Evolutionary conservation across 2,888 invertebrate species (phyloP).

Genomic region (Heliconius cydno): DNA sequence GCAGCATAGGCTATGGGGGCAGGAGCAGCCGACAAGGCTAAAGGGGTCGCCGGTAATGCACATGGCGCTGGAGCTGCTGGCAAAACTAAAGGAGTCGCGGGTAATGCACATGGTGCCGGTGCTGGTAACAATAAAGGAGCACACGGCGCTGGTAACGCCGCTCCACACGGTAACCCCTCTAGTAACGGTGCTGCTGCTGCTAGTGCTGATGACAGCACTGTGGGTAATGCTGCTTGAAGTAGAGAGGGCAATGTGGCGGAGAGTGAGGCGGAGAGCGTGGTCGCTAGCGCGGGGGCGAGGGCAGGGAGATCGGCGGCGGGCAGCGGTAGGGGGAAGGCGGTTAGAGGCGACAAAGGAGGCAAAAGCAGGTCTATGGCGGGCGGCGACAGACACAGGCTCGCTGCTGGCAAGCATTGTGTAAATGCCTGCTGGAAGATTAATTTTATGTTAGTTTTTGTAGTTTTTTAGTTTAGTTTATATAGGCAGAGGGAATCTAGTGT

Average conservation of each 20-base stretch:
- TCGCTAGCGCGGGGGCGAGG: constrained; percentile 47
- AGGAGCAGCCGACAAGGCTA: constrained; percentile 36
- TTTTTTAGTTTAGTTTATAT: too few species aligned
- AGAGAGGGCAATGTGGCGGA: constrained; percentile 51
- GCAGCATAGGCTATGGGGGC: constrained; percentile 44
- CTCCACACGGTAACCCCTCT: constrained; percentile 44
- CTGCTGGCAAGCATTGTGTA: constrained; percentile 48
- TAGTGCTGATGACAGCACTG: constrained; percentile 60
- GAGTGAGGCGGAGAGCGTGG: constrained; percentile 50
- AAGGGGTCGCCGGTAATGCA: background rate
- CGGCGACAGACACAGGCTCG: constrained; percentile 45
- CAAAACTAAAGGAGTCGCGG: background rate
- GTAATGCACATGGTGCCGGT: constrained; percentile 33
- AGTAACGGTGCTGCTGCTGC: constrained; percentile 59
- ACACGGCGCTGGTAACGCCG: constrained; percentile 3
- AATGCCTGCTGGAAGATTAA: constrained; percentile 46
- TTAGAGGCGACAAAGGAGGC: constrained; percentile 35
- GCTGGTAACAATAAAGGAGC: constrained; percentile 15
- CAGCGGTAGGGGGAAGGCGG: constrained; percentile 29
- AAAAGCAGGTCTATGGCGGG: constrained; percentile 54
- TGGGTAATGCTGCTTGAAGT: constrained; percentile 58
- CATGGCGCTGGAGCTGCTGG: constrained; percentile 7
- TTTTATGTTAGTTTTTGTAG: too few species aligned
- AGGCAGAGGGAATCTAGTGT: too few species aligned
- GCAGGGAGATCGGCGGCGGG: constrained; percentile 44